Conservation (phyloP, 2,888 invertebrate genomes). For the Atherix ibis region DNA sequence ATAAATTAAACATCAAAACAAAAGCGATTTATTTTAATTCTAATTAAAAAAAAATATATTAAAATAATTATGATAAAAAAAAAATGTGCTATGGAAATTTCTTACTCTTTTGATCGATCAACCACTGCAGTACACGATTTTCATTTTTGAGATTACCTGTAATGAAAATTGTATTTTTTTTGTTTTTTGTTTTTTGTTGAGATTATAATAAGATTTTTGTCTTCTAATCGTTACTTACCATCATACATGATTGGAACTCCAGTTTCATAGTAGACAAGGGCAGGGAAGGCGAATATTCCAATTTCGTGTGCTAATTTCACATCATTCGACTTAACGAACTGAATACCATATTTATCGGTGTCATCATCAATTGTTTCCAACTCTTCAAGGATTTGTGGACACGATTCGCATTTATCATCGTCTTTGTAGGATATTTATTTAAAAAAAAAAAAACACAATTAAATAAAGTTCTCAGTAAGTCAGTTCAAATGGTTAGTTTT, state of each 20-base stretch:
- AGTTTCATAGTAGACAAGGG: slow-evolving; percentile 83
- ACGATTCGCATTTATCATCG: slow-evolving; percentile 72
- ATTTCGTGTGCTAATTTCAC: slow-evolving; percentile 77
- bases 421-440: slow-evolving; percentile 35
- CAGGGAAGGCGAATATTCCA: slow-evolving; percentile 83
- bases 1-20: slow-evolving; percentile 6
- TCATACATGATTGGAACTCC: slow-evolving; percentile 90
- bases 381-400: slow-evolving; percentile 70
- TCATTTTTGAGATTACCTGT: slow-evolving; percentile 88
- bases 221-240: slow-evolving; percentile 51
- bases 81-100: slow-evolving; percentile 43
- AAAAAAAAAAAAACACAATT: slow-evolving; percentile 8
- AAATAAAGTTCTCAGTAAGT: no score
- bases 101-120: slow-evolving; percentile 93
- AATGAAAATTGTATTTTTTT: no score
- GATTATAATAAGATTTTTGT: not conserved
- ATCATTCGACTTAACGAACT: slow-evolving; percentile 87
- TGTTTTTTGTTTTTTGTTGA: no score
- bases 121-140: slow-evolving; percentile 91
- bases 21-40: no score
- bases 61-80: no score
- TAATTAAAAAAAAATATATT: no score
- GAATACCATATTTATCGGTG: slow-evolving; percentile 81
- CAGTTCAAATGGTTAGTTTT: not conserved
- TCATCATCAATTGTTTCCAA: slow-evolving; percentile 86